phyloP scores from a whole-genome alignment of 1,140 invertebrate genomes.

The Pararge aegeria region DNA sequence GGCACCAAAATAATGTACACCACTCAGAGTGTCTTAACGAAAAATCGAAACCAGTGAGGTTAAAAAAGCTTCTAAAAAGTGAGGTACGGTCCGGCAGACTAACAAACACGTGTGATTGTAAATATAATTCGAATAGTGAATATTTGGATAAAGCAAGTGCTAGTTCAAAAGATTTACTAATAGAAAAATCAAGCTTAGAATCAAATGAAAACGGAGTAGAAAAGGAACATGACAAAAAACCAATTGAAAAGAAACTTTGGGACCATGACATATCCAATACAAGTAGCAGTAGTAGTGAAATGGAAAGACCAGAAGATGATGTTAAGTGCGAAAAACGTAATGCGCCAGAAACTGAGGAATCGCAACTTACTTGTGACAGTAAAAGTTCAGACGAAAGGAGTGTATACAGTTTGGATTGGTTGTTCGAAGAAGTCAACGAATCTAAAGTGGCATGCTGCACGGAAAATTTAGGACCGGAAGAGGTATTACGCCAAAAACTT shows the following conservation, averaged over 20 bases:
- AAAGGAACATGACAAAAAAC: slow-evolving; percentile 55
- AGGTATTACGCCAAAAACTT: slow-evolving; percentile 56
- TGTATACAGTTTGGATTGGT: slow-evolving; percentile 74
- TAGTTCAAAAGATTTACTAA: slow-evolving; percentile 83
- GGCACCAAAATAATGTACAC: slow-evolving; percentile 53
- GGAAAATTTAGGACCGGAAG: slow-evolving; percentile 43
- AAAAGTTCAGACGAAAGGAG: slow-evolving; percentile 74
- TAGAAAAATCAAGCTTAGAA: slow-evolving; percentile 80
- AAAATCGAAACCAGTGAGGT: slow-evolving; percentile 69
- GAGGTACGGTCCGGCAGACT: slow-evolving; percentile 48
- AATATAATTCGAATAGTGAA: slow-evolving; percentile 56
- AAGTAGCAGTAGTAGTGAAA: slow-evolving; percentile 80
- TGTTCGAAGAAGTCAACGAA: slow-evolving; percentile 69
- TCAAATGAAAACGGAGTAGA: slow-evolving; percentile 70
- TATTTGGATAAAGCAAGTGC: slow-evolving; percentile 82
- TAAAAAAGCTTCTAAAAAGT: slow-evolving; percentile 69
- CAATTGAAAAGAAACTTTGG: slow-evolving; percentile 66
- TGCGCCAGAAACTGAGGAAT: slow-evolving; percentile 63
- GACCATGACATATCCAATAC: slow-evolving; percentile 80
- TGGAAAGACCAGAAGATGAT: slow-evolving; percentile 50
- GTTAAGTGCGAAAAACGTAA: slow-evolving; percentile 44
- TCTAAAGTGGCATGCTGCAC: slow-evolving; percentile 32
- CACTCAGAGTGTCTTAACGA: slow-evolving; percentile 56
- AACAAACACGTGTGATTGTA: slow-evolving; percentile 52
- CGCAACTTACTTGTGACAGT: slow-evolving; percentile 62